These are phyloP conservation scores for Pachypanchax playfairii DNA, from an alignment of 2,113 vertebrate genomes.

Conservation along the genomic window DNA sequence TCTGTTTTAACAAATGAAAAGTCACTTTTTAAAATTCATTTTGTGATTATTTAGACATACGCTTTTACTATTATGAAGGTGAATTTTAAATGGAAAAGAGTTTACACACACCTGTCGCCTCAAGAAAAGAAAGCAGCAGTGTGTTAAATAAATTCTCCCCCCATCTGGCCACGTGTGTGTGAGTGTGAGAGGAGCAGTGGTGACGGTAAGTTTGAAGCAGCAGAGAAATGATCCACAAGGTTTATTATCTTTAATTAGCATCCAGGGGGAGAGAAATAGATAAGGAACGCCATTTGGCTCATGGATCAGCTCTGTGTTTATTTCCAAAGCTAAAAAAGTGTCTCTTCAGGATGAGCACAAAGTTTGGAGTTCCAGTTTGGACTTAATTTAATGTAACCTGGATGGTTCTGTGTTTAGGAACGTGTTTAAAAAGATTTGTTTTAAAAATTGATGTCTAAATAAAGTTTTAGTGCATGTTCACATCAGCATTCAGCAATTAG, in stretches of 20 bases:
- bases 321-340: conserved; percentile 8
- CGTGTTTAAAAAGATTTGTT: too few relatives aligned
- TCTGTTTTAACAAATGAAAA: conserved; percentile 31
- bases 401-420: background rate
- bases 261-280: conserved; percentile 62
- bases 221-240: conserved; percentile 69
- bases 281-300: conserved; percentile 64
- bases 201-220: conserved; percentile 70
- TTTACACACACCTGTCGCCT: conserved; percentile 66
- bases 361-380: background rate
- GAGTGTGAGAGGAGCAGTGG: conserved; percentile 57
- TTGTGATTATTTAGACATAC: conserved; percentile 45
- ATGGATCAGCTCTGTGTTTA: conserved; percentile 56
- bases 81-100: conserved; percentile 21
- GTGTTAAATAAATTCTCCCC: conserved; percentile 22
- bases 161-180: conserved; percentile 54
- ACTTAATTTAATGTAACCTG: background rate
- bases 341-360: conserved; percentile 15
- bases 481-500: background rate
- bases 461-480: background rate
- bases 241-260: conserved; percentile 81
- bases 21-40: conserved; percentile 50
- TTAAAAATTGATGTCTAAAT: background rate
- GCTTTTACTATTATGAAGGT: conserved; percentile 22
- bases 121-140: conserved; percentile 12